Conservation (phyloP, 1,140 invertebrate species). For the Galendromus occidentalis region DNA sequence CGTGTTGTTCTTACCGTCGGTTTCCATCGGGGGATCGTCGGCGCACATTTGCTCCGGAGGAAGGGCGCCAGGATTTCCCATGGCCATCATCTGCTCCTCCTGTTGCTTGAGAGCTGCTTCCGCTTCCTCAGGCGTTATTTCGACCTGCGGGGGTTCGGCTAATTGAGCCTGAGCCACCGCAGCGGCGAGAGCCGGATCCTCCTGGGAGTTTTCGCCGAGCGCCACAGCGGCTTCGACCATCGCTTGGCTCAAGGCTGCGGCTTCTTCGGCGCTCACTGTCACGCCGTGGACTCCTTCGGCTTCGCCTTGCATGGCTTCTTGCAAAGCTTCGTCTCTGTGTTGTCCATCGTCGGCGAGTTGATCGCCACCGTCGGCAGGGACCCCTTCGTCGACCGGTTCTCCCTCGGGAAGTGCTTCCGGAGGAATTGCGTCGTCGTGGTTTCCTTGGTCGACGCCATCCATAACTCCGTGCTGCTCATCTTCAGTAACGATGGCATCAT, state of each 20-base stretch:
- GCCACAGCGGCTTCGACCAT: conserved; percentile 11
- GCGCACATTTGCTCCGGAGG: conserved; percentile 19
- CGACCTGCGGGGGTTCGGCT: conserved; percentile 15
- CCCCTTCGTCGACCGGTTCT: conserved; percentile 27
- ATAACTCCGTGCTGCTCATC: conserved; percentile 20
- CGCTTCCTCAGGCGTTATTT: conserved; percentile 13
- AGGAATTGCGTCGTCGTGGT: conserved; percentile 32
- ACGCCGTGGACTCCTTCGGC: conserved; percentile 15
- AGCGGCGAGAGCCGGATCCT: not conserved
- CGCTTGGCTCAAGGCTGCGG: not conserved
- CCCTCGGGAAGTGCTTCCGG: conserved; percentile 40
- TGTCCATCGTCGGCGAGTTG: conserved; percentile 1
- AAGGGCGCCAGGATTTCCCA: conserved; percentile 18
- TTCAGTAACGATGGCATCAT: not conserved
- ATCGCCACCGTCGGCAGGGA: conserved; percentile 22
- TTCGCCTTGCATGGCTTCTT: conserved; percentile 15
- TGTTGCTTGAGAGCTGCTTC: not conserved
- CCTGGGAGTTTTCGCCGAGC: conserved; percentile 15
- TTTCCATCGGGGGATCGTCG: conserved; percentile 18
- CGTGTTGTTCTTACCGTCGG: not conserved
- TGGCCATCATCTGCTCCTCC: conserved; percentile 14
- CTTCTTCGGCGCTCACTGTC: not conserved
- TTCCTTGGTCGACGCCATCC: conserved; percentile 41
- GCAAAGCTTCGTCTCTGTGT: conserved; percentile 15
- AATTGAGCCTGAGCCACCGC: not conserved